These are phyloP conservation scores for Lasioglossum malachurum DNA, from an alignment of 2,888 invertebrate genomes.

Conservation along the genomic window DNA sequence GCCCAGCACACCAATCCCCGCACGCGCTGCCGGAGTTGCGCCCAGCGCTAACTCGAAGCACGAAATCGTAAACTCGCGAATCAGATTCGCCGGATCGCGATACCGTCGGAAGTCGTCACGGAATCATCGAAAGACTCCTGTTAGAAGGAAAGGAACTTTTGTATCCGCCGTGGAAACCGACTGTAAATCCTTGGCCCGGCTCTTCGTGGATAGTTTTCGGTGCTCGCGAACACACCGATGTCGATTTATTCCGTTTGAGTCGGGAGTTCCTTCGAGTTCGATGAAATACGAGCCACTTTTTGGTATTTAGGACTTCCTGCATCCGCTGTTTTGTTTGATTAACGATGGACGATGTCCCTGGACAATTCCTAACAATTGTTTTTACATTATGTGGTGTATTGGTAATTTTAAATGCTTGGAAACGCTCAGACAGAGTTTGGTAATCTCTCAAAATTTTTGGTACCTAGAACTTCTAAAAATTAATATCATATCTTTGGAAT, in stretches of 20 bases:
- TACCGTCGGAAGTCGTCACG: slow-evolving; percentile 47
- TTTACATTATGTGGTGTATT: background rate
- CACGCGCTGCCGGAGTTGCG: slow-evolving; percentile 1
- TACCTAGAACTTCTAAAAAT: background rate
- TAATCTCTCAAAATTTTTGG: background rate
- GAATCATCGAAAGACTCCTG: slow-evolving; percentile 61
- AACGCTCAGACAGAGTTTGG: background rate
- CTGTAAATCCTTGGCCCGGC: slow-evolving; percentile 26
- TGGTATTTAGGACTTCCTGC: background rate
- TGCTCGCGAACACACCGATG: background rate
- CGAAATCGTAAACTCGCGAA: slow-evolving; percentile 68
- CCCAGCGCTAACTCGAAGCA: slow-evolving; percentile 45
- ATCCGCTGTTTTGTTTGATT: background rate
- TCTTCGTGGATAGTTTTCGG: background rate
- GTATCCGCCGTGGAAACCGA: slow-evolving; percentile 4
- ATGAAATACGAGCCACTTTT: background rate
- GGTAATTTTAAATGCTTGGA: background rate
- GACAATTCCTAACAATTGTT: background rate
- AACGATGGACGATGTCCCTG: background rate
- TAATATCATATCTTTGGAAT: too few species aligned
- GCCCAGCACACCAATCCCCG: background rate
- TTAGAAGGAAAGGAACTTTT: slow-evolving; percentile 29
- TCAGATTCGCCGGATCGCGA: slow-evolving; percentile 64
- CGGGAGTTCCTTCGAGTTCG: background rate
- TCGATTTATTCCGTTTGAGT: background rate